Evolutionary conservation across 2,113 vertebrate genomes (phyloP), one percentile per base, ranked within the genome.

Genomic region (Corythaeola cristata): DNA sequence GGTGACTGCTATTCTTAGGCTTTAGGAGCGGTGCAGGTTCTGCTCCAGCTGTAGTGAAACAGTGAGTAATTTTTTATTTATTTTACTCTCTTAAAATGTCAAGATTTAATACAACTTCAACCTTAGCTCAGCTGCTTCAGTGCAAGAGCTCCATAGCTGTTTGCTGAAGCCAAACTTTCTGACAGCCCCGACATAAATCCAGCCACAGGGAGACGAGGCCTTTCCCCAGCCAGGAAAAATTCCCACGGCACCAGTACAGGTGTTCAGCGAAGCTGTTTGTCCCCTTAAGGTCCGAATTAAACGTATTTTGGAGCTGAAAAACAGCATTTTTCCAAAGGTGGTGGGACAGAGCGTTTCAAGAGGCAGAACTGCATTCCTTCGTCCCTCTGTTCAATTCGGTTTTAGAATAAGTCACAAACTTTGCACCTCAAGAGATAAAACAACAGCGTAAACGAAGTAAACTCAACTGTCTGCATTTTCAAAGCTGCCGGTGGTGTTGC

Each of bases 71-170:
- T 74, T 68, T 45, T 82, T 56, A 64, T 85, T 81, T 85, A 59
- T 71, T 95, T 96, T 74, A 60, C 17, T 77, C 66, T 56, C n/a
- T 77, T 50, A 37, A 94, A 97, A 96, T 89, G 77, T 81, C 90
- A 89, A 7, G 58, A 35, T 83, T 73, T 68, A 93, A 74, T 23
- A 30, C 14, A 1, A 59, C 66, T 79, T 32, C 67, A 55, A 1
- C 28, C 72, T 52, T 3, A 60, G 90, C 64, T 85, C 58, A 35
- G 41, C 68, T 28, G 90, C 49, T 60, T 59, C 71, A 41, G 59
- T 4, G 16, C 49, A 47, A 12, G 56, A 69, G 49, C 19, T 83
- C 41, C 82, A 44, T 15, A 27, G 8, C 44, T 56, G 39, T 30
- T 49, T 86, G 72, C 44, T n/a, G 53, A 26, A 52, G 56, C 50